phyloP scores from a whole-genome alignment of 1,140 invertebrate species.

The silkworm (Bombyx mori) region DNA sequence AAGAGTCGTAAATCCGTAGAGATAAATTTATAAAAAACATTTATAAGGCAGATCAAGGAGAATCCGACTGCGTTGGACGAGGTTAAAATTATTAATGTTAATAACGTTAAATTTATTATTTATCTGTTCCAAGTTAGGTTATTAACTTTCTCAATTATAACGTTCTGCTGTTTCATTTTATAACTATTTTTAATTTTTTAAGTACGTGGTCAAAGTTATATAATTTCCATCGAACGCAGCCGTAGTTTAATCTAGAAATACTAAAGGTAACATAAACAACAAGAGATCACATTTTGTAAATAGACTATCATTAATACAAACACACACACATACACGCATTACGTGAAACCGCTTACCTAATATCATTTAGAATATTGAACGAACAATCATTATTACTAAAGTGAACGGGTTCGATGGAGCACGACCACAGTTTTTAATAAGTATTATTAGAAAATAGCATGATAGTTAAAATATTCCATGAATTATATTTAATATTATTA shows the following conservation, averaged over 20 bases:
- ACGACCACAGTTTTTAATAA: background rate
- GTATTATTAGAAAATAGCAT: background rate
- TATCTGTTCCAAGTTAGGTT: background rate
- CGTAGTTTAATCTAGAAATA: constrained; percentile 38
- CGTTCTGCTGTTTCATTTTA: background rate
- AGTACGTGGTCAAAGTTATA: background rate
- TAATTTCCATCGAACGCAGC: constrained; percentile 25
- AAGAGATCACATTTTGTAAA: constrained; percentile 49
- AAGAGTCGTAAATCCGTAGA: constrained; percentile 34
- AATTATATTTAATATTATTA: too few relatives aligned
- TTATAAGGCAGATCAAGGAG: constrained; percentile 65
- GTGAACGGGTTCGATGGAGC: background rate
- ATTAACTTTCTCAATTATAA: background rate
- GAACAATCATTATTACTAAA: too few relatives aligned
- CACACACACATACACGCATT: too few relatives aligned
- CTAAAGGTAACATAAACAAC: constrained; percentile 28
- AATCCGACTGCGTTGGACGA: constrained; percentile 32
- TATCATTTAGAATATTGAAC: constrained; percentile 45
- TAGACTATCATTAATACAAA: too few relatives aligned
- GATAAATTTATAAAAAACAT: constrained; percentile 63
- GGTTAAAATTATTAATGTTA: constrained; percentile 2
- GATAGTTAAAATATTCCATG: too few relatives aligned
- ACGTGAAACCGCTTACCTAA: constrained; percentile 31
- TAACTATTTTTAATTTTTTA: background rate
- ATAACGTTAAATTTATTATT: background rate